These are phyloP conservation scores for Zeuzera pyrina DNA, from an alignment of 2,888 invertebrate species.

Conservation along the genomic window DNA sequence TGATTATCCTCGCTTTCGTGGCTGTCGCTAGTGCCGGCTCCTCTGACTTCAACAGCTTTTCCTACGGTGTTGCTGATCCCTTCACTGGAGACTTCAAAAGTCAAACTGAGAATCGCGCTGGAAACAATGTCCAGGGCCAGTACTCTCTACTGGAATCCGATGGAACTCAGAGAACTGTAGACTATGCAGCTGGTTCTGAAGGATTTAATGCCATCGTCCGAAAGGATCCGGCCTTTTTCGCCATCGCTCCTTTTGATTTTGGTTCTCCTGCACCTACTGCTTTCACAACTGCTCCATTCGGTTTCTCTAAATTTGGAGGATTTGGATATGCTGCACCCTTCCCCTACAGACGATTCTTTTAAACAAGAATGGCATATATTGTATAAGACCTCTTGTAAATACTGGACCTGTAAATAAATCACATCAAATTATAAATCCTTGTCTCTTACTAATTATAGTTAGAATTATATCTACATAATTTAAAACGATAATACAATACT, in stretches of 20 bases:
- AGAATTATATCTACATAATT: too few relatives aligned
- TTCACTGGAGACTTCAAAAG: conserved; percentile 71
- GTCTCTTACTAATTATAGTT: too few relatives aligned
- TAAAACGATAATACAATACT: too few relatives aligned
- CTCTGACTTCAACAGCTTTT: conserved; percentile 51
- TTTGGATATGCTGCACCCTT: conserved; percentile 13
- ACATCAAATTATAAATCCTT: too few relatives aligned
- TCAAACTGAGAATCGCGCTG: conserved; percentile 64
- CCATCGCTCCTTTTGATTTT: conserved; percentile 26
- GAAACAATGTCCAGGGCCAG: conserved; percentile 66
- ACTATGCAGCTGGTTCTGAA: conserved; percentile 68
- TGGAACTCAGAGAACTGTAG: conserved; percentile 67
- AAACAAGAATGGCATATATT: conserved; percentile 15
- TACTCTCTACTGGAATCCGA: conserved; percentile 70
- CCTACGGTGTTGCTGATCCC: conserved; percentile 71
- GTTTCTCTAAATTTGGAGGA: conserved; percentile 8
- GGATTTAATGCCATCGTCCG: conserved; percentile 73
- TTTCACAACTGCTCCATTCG: conserved; percentile 14
- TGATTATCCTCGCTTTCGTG: conserved; percentile 37
- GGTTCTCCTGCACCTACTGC: conserved; percentile 19
- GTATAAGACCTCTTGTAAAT: too few relatives aligned
- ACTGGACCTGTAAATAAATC: too few relatives aligned
- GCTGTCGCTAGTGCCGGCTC: conserved; percentile 21
- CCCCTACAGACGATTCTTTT: conserved; percentile 25
- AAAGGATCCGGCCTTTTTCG: conserved; percentile 55